Evolutionary conservation across 1,140 invertebrate species (phyloP).

Genomic region (Portunus trituberculatus): DNA sequence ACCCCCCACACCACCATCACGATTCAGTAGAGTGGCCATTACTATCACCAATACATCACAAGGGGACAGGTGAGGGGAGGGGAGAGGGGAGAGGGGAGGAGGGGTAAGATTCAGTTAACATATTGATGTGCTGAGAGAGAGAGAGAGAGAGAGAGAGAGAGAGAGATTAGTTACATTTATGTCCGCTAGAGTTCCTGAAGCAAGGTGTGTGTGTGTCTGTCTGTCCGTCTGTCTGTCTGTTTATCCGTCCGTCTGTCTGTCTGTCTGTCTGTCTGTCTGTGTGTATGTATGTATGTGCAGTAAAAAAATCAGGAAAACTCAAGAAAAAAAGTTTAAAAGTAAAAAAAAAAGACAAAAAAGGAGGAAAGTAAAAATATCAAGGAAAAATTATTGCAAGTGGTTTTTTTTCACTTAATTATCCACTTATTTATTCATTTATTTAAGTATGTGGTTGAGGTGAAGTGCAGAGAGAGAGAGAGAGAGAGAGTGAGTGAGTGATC

Average conservation of each 20-base stretch:
- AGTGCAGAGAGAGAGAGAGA: no score
- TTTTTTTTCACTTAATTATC: no score
- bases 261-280: no score
- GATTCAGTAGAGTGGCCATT: neutral
- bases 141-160: neutral
- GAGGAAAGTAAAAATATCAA: no score
- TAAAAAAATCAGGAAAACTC: no score
- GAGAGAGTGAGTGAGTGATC: no score
- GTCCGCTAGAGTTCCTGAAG: neutral
- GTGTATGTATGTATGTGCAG: conserved; percentile 36
- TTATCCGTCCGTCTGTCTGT: neutral
- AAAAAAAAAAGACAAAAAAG: no score
- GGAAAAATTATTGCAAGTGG: no score
- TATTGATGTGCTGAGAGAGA: neutral
- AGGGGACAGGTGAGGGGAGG: neutral
- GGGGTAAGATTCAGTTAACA: neutral
- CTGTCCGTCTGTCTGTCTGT: no score
- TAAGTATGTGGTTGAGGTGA: no score
- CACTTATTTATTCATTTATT: no score
- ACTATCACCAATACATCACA: neutral
- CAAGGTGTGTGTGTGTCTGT: neutral
- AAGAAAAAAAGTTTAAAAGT: no score
- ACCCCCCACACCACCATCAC: neutral
- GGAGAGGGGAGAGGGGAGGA: neutral
- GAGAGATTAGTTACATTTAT: conserved; percentile 22